Evolutionary conservation across 2,797 vertebrate species (phyloP).

Genomic region (Cryptoprocta ferox): DNA sequence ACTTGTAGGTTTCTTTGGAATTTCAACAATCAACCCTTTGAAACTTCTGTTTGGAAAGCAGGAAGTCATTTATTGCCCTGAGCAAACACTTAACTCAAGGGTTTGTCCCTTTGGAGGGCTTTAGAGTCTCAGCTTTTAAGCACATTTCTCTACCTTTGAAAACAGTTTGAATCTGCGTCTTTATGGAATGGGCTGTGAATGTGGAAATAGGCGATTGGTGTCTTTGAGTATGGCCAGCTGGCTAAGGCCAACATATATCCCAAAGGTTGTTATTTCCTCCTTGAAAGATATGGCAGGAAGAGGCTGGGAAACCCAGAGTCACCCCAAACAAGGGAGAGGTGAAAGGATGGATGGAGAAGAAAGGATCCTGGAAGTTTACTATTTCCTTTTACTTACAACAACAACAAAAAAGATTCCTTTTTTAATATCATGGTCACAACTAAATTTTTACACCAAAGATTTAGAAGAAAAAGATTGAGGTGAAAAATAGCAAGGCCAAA

Average conservation of each 20-base stretch:
- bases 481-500: not conserved
- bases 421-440: not conserved
- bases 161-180: not conserved
- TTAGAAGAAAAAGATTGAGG: not conserved
- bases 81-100: slow-evolving; percentile 72
- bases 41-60: slow-evolving; percentile 64
- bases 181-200: not conserved
- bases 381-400: not conserved
- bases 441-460: not conserved
- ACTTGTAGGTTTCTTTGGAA: slow-evolving; percentile 49
- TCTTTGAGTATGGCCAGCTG: not conserved
- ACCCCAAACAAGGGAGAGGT: not conserved
- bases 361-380: not conserved
- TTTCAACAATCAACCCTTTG: slow-evolving; percentile 58
- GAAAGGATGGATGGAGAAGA: not conserved
- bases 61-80: slow-evolving; percentile 56
- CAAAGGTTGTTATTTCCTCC: slow-evolving; percentile 18
- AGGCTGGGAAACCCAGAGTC: not conserved
- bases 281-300: slow-evolving; percentile 14
- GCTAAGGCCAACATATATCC: not conserved
- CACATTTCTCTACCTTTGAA: slow-evolving; percentile 28
- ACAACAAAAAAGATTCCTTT: not conserved
- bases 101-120: not conserved
- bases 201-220: not conserved
- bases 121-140: not conserved